Conservation (phyloP, 2,797 vertebrate genomes). For the Anas flavirostris region DNA sequence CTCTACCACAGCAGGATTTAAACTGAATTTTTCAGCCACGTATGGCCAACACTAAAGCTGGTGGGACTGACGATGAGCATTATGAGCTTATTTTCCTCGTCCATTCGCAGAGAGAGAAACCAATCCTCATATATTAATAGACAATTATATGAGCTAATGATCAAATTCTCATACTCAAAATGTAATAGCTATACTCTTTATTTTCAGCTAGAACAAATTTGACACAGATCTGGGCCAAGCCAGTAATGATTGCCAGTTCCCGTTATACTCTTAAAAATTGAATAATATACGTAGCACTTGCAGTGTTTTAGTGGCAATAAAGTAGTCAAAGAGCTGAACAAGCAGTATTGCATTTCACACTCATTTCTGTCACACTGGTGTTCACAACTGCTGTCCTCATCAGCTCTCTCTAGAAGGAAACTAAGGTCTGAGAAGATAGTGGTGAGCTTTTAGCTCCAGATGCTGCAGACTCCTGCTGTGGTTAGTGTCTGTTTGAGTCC, state of each 20-base stretch:
- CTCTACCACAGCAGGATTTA: neutral
- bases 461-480: neutral
- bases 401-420: neutral
- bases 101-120: slow-evolving; percentile 18
- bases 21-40: neutral
- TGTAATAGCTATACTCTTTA: slow-evolving; percentile 35
- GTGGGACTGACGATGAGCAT: neutral
- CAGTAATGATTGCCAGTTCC: slow-evolving; percentile 60
- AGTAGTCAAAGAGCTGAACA: slow-evolving; percentile 18
- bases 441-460: neutral
- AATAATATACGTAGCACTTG: slow-evolving; percentile 45
- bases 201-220: slow-evolving; percentile 43
- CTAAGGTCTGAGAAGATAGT: neutral
- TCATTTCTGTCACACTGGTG: neutral
- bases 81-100: slow-evolving; percentile 15
- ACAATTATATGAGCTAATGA: slow-evolving; percentile 55
- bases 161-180: slow-evolving; percentile 20
- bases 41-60: neutral
- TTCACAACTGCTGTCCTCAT: neutral
- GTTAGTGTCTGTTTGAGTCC: neutral
- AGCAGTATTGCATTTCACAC: slow-evolving; percentile 28
- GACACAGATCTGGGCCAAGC: slow-evolving; percentile 39
- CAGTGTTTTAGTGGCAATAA: slow-evolving; percentile 51
- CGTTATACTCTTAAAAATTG: slow-evolving; percentile 49
- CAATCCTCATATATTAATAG: slow-evolving; percentile 44